Percentiles rank a stretch among this genome's conserved stretches.
Conservation (phyloP, 1,140 invertebrate genomes). For the Homalodisca vitripennis region DNA sequence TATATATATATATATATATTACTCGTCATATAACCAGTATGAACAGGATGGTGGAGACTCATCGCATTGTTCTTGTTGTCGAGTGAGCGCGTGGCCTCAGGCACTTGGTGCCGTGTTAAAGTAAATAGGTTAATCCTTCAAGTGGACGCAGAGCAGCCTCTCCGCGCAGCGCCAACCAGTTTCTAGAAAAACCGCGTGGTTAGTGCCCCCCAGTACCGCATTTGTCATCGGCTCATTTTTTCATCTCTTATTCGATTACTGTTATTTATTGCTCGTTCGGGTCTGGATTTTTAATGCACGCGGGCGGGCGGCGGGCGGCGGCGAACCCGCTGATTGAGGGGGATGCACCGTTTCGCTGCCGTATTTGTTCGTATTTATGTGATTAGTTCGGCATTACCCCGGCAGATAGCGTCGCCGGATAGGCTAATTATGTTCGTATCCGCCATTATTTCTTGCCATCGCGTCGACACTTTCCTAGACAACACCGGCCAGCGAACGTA, state of each 20-base stretch:
- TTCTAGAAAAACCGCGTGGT: not conserved
- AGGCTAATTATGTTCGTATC: not conserved
- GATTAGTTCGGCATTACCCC: too few relatives aligned
- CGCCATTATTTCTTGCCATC: not conserved
- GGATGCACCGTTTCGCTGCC: too few relatives aligned
- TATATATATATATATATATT: too few relatives aligned
- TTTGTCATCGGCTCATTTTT: not conserved
- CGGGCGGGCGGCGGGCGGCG: too few relatives aligned
- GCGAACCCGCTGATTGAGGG: too few relatives aligned
- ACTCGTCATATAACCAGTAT: too few relatives aligned
- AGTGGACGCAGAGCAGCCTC: not conserved
- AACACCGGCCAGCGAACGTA: not conserved
- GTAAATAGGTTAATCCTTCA: constrained; percentile 16
- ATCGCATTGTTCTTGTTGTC: too few relatives aligned
- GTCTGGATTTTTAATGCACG: not conserved
- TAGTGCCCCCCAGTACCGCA: not conserved
- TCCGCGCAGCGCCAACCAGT: not conserved
- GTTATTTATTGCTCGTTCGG: not conserved
- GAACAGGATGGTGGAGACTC: too few relatives aligned
- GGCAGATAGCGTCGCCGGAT: not conserved
- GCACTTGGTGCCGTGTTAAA: not conserved
- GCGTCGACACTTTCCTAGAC: not conserved
- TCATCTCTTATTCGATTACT: constrained; percentile 6
- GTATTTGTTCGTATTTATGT: too few relatives aligned
- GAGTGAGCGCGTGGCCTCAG: too few relatives aligned